A percentile compares a stretch with the other conserved stretches of the same genome.
Evolutionary conservation across 2,113 vertebrate genomes (phyloP).

Genomic region (Tichodroma muraria): DNA sequence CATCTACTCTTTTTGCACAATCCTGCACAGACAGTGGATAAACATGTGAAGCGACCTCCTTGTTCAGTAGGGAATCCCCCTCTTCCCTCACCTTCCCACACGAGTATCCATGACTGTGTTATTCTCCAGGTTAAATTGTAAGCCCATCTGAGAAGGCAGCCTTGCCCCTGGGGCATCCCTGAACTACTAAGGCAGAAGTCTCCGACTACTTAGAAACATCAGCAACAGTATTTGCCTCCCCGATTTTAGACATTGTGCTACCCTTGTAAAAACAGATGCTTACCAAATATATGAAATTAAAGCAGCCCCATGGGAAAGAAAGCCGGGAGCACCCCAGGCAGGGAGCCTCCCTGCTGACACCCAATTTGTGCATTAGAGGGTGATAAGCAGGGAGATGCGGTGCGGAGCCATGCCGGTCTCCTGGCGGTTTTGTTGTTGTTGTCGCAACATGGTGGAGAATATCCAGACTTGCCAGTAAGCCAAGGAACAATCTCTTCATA

Average conservation of each 20-base stretch:
- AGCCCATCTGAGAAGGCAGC: background rate
- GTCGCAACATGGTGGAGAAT: conserved; percentile 8
- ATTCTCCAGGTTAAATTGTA: background rate
- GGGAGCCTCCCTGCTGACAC: background rate
- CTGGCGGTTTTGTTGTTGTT: conserved; percentile 46
- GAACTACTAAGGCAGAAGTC: background rate
- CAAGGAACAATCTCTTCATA: conserved; percentile 69
- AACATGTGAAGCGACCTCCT: background rate
- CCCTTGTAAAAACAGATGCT: background rate
- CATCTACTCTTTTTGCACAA: background rate
- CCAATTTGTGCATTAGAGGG: conserved; percentile 48
- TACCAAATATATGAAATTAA: background rate
- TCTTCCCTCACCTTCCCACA: background rate
- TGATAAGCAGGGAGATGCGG: background rate
- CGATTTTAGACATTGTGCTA: background rate
- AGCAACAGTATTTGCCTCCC: background rate
- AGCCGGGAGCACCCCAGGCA: background rate
- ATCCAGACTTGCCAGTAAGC: conserved; percentile 59
- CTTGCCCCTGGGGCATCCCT: background rate
- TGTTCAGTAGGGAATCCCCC: background rate
- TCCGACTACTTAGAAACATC: background rate
- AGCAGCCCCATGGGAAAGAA: conserved; percentile 15
- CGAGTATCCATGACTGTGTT: background rate
- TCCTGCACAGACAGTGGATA: background rate
- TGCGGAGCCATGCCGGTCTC: background rate